These are phyloP conservation scores for Notolabrus celidotus DNA, from an alignment of 2,797 vertebrate species.

Conservation along the genomic window DNA sequence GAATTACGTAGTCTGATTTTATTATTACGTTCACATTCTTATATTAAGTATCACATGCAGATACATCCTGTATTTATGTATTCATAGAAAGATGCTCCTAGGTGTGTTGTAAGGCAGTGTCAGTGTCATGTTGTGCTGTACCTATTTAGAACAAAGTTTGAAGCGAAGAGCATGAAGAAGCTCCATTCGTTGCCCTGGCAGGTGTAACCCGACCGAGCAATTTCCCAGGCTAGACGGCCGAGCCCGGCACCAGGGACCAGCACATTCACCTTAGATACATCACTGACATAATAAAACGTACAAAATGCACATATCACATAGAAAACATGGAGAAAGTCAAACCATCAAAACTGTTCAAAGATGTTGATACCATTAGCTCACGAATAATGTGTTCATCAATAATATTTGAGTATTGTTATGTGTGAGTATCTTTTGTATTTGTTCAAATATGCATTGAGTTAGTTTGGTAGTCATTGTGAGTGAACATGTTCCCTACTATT, in stretches of 20 bases:
- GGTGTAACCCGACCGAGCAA: slow-evolving; percentile 94
- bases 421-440: background rate
- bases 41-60: background rate
- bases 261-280: slow-evolving; percentile 95
- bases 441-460: slow-evolving; percentile 31
- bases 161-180: slow-evolving; percentile 99
- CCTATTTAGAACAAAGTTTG: slow-evolving; percentile 99
- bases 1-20: background rate
- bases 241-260: slow-evolving; percentile 98
- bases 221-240: slow-evolving; percentile 98
- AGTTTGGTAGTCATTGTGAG: slow-evolving; percentile 9
- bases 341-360: slow-evolving; percentile 23
- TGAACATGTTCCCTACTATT: slow-evolving; percentile 86
- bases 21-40: background rate
- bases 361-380: no score
- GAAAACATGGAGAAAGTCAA: slow-evolving; percentile 60
- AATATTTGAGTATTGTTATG: background rate
- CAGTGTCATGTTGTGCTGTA: slow-evolving; percentile 68
- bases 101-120: slow-evolving; percentile 6
- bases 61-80: background rate
- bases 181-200: slow-evolving; percentile 99
- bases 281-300: slow-evolving; percentile 82
- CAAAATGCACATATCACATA: slow-evolving; percentile 75
- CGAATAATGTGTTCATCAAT: background rate
- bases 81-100: background rate